Conservation (phyloP, 2,113 vertebrate genomes). For the Strigops habroptila region DNA sequence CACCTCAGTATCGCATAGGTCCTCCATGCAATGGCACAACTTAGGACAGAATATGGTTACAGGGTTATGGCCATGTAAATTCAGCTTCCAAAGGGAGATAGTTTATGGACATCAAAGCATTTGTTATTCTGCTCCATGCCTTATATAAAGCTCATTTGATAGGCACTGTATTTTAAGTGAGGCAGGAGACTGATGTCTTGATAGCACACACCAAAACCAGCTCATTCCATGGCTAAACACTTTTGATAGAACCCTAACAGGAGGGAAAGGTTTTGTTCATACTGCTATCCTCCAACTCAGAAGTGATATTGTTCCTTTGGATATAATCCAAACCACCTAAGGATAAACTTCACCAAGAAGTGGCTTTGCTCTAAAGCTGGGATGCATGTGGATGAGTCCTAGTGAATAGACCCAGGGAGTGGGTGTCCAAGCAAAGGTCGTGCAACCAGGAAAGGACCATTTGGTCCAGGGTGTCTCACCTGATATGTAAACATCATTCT, state of each 20-base stretch:
- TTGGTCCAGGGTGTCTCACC: conserved; percentile 61
- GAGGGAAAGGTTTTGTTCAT: neutral
- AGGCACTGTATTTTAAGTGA: neutral
- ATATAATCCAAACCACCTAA: neutral
- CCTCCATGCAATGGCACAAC: neutral
- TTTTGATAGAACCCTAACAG: neutral
- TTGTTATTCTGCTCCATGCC: neutral
- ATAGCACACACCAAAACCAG: neutral
- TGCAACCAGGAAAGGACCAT: neutral
- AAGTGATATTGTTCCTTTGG: neutral
- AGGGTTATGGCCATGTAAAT: neutral
- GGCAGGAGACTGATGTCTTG: neutral
- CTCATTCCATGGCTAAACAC: neutral
- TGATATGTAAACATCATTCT: conserved; percentile 82
- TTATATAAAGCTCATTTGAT: neutral
- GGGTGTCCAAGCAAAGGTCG: neutral
- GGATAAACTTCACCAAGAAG: neutral
- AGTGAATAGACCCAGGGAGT: neutral
- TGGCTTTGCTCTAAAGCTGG: neutral
- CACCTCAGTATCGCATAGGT: neutral
- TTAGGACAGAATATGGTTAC: neutral
- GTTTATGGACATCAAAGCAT: neutral
- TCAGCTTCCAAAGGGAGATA: neutral
- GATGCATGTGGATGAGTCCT: neutral
- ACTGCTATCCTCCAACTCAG: neutral